Evolutionary conservation across 2,797 vertebrate genomes (phyloP), one percentile per base, ranked within the genome.

Genomic region (Etheostoma perlongum): DNA sequence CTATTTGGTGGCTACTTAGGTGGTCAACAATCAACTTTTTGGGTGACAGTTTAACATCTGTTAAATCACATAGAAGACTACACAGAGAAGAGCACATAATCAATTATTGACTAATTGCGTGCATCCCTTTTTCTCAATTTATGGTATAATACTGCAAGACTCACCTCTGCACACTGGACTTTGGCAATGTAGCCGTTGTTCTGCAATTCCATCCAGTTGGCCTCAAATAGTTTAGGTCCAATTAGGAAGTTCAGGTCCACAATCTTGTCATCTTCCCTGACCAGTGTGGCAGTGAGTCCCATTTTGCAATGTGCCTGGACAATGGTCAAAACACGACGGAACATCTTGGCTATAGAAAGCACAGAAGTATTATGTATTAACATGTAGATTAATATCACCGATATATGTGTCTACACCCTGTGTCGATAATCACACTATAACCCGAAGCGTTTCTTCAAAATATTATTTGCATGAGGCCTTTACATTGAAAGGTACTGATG

Each of bases 171-270:
- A 92, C 98, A 99, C 91, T 99, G 98, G 79, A 99, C 98, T 94
- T 99, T 99, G 44, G 98, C 98, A 18, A 99, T 99, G 87, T 99
- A 99, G 53, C 98, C 98, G n/a, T 93, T 98, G 93, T 99, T 99
- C 91, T 99, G 97, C 68, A 99, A 91, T 83, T 99, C 98, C 98
- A 99, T 99, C 98, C 98, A 99, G 92, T 99, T 99, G 57, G 98
- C 98, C 89, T 99, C 98, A 19, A 95, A 99, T 2, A 99, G 94
- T 64, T 99, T 99, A 25, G 98, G 98, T 48, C 98, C 98, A 0
- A 99, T 99, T 30, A 99, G 93, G 85, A 99, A 99, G 93, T 99
- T 99, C 67, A 99, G 96, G 92, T 99, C 98, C 0, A 99, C 98
- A 52, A 99, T 99, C 93, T 99, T 99, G 92, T 99, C 98, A 65